Evolutionary conservation across 2,113 vertebrate genomes (phyloP).

Genomic region (Charina bottae): DNA sequence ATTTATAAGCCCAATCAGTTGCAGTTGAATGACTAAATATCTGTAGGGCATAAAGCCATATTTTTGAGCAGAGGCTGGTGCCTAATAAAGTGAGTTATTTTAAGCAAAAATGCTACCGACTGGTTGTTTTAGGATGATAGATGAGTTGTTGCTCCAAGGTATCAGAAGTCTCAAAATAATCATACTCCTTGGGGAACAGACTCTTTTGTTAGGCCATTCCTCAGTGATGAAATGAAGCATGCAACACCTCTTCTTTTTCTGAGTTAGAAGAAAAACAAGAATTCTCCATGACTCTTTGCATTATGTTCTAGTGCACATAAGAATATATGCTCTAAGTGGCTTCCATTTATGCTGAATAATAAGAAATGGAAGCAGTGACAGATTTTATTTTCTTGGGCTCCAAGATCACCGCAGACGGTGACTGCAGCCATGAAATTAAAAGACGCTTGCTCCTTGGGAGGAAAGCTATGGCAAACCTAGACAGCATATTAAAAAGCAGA

Average conservation of each 20-base stretch:
- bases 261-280: neutral
- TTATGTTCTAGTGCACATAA: neutral
- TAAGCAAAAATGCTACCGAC: slow-evolving; percentile 46
- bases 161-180: slow-evolving; percentile 43
- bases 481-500: too few relatives aligned
- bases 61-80: slow-evolving; percentile 34
- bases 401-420: too few relatives aligned
- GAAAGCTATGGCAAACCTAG: too few relatives aligned
- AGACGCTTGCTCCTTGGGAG: too few relatives aligned
- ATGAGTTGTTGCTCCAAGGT: slow-evolving; percentile 25
- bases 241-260: neutral
- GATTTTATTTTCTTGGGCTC: too few relatives aligned
- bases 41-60: slow-evolving; percentile 43
- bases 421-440: too few relatives aligned
- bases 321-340: neutral
- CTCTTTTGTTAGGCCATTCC: slow-evolving; percentile 18
- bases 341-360: neutral
- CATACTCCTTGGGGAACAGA: slow-evolving; percentile 29
- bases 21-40: slow-evolving; percentile 53
- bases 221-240: slow-evolving; percentile 14
- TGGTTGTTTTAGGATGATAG: slow-evolving; percentile 36
- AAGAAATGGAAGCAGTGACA: too few relatives aligned
- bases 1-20: slow-evolving; percentile 55
- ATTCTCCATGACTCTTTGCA: neutral
- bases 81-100: slow-evolving; percentile 48